Conservation (phyloP, 2,113 vertebrate species). For the Phasianus colchicus region DNA sequence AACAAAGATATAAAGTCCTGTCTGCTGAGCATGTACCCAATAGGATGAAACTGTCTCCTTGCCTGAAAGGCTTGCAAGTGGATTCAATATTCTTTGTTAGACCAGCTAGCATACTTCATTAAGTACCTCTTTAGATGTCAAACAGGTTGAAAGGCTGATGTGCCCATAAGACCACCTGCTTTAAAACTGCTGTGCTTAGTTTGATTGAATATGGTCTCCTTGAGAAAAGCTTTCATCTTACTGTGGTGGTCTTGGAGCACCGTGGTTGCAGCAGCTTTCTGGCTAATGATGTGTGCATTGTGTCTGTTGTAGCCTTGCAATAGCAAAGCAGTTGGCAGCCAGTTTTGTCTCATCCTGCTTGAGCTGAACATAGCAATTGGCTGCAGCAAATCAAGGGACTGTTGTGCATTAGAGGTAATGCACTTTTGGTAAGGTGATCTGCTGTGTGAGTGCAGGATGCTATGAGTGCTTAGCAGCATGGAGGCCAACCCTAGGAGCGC, state of each 20-base stretch:
- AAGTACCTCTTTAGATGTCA: neutral
- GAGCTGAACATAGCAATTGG: accelerated
- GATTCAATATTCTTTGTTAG: neutral
- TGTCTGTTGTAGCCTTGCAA: accelerated
- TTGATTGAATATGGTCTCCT: neutral
- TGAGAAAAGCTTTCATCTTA: accelerated
- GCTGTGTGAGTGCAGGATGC: neutral
- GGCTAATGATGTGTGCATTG: neutral
- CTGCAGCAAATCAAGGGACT: neutral
- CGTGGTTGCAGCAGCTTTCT: neutral
- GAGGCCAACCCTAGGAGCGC: neutral
- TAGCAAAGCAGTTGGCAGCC: neutral
- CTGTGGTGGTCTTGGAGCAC: neutral
- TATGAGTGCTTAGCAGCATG: neutral
- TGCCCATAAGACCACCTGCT: neutral
- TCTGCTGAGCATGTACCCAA: neutral
- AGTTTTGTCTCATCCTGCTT: neutral
- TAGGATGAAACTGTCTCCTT: neutral
- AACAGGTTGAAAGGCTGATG: neutral
- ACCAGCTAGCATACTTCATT: neutral
- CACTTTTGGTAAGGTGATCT: neutral
- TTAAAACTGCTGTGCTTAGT: neutral
- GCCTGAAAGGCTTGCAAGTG: neutral
- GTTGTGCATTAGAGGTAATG: neutral
- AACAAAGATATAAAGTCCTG: neutral